A percentile compares a stretch with the other conserved stretches of the same genome.
phyloP scores from a whole-genome alignment of 2,113 vertebrate species.

The Hylia prasina region DNA sequence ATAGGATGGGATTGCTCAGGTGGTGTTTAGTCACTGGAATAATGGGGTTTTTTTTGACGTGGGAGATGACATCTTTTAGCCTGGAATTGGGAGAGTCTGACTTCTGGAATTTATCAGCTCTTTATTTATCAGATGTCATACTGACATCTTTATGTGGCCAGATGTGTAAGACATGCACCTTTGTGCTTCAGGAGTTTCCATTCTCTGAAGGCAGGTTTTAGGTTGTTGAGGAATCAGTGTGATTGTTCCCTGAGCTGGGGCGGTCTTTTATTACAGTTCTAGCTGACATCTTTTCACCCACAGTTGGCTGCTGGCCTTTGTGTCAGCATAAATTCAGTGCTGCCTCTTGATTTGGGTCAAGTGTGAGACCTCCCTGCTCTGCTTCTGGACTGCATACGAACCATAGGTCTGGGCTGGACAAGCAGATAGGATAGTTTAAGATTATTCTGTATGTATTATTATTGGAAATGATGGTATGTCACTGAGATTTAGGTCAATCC shows the following conservation, averaged over 20 bases:
- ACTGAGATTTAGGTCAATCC: not conserved
- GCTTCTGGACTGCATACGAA: not conserved
- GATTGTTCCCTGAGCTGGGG: not conserved
- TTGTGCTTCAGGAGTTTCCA: not conserved
- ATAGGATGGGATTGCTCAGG: not conserved
- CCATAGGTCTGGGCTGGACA: not conserved
- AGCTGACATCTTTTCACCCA: not conserved
- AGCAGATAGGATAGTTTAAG: not conserved
- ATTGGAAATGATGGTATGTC: not conserved
- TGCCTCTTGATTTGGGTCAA: not conserved
- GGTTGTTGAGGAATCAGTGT: not conserved
- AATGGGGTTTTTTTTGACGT: rapidly evolving
- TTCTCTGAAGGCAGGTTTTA: not conserved
- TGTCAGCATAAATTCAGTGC: not conserved
- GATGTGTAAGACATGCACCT: not conserved
- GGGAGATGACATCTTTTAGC: not conserved
- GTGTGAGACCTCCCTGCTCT: not conserved
- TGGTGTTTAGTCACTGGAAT: not conserved
- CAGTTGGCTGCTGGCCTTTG: not conserved
- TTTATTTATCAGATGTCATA: not conserved
- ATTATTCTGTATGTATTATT: not conserved
- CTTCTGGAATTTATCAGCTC: not conserved
- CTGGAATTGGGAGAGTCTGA: not conserved
- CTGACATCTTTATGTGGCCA: not conserved
- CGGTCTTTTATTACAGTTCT: not conserved